phyloP scores from a whole-genome alignment of 2,113 vertebrate species.

The Melanerpes aurifrons region DNA sequence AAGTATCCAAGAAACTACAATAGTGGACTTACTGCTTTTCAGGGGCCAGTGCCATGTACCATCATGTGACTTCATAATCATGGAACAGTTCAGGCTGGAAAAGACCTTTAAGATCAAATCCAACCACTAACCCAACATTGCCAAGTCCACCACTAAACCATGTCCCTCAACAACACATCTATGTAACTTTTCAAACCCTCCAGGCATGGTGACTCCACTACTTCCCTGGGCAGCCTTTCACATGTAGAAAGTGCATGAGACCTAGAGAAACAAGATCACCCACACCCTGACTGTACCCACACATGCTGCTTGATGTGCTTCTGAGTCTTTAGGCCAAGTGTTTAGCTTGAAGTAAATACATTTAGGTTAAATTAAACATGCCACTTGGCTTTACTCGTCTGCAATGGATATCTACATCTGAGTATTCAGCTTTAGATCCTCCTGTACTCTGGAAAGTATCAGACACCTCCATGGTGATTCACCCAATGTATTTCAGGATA shows the following conservation, averaged over 20 bases:
- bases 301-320: neutral
- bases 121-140: no score
- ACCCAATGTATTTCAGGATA: neutral
- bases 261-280: neutral
- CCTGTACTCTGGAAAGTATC: neutral
- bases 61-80: neutral
- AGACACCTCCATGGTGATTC: constrained; percentile 8
- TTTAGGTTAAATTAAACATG: neutral
- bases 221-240: neutral
- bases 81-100: no score
- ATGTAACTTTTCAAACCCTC: no score
- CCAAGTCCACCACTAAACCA: no score
- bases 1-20: neutral
- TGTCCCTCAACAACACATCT: no score
- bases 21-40: accelerated
- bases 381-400: neutral
- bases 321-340: neutral
- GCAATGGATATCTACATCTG: neutral
- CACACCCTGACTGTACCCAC: neutral
- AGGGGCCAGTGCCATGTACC: neutral
- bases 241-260: neutral
- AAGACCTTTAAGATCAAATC: no score
- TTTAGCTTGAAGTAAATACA: neutral
- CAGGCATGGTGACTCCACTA: no score
- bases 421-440: neutral